Conservation (phyloP, 2,113 vertebrate species). For the Phaethon lepturus region DNA sequence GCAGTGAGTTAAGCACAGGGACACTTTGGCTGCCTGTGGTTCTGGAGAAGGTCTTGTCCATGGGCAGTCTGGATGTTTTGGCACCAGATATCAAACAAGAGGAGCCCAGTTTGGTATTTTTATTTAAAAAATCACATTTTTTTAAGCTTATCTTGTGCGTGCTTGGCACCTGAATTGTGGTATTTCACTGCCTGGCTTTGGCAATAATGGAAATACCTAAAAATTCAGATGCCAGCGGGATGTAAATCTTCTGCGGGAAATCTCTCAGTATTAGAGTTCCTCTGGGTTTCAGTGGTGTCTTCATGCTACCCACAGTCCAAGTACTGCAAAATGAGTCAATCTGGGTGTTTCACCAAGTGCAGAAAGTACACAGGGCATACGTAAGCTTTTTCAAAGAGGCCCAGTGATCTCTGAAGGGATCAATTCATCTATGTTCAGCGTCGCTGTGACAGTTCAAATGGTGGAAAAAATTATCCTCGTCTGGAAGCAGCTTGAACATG, state of each 20-base stretch:
- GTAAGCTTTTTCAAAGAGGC: not conserved
- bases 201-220: not conserved
- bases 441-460: not conserved
- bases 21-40: not conserved
- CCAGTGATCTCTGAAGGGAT: not conserved
- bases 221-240: not conserved
- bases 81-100: not conserved
- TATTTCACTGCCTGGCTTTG: not conserved
- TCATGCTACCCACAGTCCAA: rapidly evolving
- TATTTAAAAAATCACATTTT: not conserved
- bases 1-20: not conserved
- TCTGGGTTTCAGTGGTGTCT: not conserved
- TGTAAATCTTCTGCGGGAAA: not conserved
- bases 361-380: not conserved
- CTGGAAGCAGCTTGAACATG: not conserved
- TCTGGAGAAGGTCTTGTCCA: not conserved
- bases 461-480: not conserved
- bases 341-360: not conserved
- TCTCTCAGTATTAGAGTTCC: not conserved
- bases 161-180: not conserved
- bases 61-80: not conserved
- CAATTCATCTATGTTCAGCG: not conserved
- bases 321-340: not conserved
- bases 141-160: not conserved
- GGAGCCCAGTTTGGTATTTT: not conserved